phyloP scores from a whole-genome alignment of 2,797 vertebrate genomes.

The Amniataba percoides region DNA sequence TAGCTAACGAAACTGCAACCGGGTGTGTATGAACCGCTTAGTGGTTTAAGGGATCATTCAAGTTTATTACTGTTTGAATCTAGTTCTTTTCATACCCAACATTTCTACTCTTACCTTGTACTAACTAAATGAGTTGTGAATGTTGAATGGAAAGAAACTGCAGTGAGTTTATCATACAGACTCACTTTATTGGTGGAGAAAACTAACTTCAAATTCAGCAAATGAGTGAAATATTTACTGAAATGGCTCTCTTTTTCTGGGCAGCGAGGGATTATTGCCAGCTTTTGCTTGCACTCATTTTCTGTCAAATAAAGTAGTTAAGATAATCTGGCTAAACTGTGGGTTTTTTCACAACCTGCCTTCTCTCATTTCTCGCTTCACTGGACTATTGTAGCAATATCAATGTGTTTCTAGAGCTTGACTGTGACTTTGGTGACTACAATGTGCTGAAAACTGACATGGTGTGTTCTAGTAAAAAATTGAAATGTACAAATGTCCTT shows the following conservation, averaged over 20 bases:
- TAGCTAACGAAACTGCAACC: not conserved
- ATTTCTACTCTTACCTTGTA: not conserved
- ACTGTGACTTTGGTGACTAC: not conserved
- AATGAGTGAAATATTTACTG: not conserved
- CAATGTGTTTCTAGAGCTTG: not conserved
- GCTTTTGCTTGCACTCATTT: not conserved
- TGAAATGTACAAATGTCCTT: not conserved
- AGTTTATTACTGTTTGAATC: not conserved
- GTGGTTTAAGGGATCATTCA: not conserved
- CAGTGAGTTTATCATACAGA: not conserved
- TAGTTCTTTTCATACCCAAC: not conserved
- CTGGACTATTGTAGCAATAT: not conserved
- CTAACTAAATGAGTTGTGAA: not conserved
- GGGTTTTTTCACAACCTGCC: not conserved
- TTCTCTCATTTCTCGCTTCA: not conserved
- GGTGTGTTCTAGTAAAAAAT: not conserved
- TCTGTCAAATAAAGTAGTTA: not conserved
- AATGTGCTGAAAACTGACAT: not conserved
- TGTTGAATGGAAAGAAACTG: too few species aligned
- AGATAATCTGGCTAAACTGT: not conserved
- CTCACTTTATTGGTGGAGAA: too few species aligned
- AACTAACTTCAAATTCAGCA: not conserved
- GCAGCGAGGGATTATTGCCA: conserved; percentile 1
- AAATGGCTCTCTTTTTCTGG: too few species aligned
- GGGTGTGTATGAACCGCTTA: not conserved